Percentiles rank a stretch among this genome's conserved stretches.
These are phyloP conservation scores for Euzophera pinguis DNA, from an alignment of 2,888 invertebrate genomes.

Conservation along the genomic window DNA sequence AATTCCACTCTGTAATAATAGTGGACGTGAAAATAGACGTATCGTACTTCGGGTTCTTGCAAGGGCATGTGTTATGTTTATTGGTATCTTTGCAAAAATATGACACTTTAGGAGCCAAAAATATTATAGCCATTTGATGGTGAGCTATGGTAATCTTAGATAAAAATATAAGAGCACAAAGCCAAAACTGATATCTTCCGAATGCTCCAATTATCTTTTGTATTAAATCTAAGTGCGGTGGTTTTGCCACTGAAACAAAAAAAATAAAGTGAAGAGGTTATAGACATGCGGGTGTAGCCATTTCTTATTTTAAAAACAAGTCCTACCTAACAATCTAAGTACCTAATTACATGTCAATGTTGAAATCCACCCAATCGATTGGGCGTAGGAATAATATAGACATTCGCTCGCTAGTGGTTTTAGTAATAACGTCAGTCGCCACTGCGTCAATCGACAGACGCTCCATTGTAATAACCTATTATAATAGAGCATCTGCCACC, in stretches of 20 bases:
- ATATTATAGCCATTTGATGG: slow-evolving; percentile 75
- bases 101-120: slow-evolving; percentile 64
- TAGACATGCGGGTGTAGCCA: no score
- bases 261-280: no score
- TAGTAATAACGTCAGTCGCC: no score
- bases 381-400: no score
- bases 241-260: slow-evolving; percentile 30
- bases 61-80: slow-evolving; percentile 70
- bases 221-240: slow-evolving; percentile 45
- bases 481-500: no score
- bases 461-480: no score
- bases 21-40: slow-evolving; percentile 83
- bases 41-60: slow-evolving; percentile 80
- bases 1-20: slow-evolving; percentile 86
- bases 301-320: no score
- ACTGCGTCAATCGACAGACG: no score
- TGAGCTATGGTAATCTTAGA: slow-evolving; percentile 71
- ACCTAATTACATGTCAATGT: no score
- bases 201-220: slow-evolving; percentile 68
- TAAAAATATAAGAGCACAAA: slow-evolving; percentile 58
- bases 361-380: no score
- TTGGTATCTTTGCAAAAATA: slow-evolving; percentile 42
- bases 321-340: no score
- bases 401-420: no score
- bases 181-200: slow-evolving; percentile 72